These are phyloP conservation scores for Erebia aethiops DNA, from an alignment of 2,888 invertebrate genomes.

Conservation along the genomic window DNA sequence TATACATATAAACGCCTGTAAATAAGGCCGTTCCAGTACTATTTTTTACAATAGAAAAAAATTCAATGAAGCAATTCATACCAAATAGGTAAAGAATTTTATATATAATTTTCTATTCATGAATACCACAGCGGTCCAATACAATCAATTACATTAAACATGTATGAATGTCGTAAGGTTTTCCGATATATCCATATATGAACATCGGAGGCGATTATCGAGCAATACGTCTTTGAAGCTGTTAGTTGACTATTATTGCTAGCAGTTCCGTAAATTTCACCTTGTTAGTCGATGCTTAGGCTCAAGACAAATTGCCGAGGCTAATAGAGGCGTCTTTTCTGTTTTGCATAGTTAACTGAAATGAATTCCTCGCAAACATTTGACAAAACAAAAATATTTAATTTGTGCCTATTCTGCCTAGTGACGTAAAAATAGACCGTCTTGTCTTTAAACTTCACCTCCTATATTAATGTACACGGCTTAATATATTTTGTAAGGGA, in stretches of 20 bases:
- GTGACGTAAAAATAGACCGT: no score
- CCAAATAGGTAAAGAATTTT: not conserved
- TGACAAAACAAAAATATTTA: no score
- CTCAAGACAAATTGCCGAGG: not conserved
- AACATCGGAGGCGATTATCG: conserved; percentile 53
- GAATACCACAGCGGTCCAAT: conserved; percentile 8
- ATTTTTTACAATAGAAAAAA: not conserved
- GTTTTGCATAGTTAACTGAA: not conserved
- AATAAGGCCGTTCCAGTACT: not conserved
- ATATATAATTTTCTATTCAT: conserved; percentile 11
- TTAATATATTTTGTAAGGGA: no score
- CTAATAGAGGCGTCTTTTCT: not conserved
- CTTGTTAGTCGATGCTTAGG: conserved; percentile 20
- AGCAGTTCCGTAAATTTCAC: conserved; percentile 39
- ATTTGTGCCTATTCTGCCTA: no score
- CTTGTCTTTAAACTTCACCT: no score
- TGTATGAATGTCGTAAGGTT: conserved; percentile 37
- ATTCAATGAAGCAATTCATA: conserved; percentile 7
- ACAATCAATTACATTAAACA: conserved; percentile 7
- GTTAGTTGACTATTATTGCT: conserved; percentile 24
- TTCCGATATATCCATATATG: conserved; percentile 67
- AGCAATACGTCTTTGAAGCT: conserved; percentile 26
- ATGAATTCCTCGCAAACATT: no score
- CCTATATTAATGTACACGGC: no score
- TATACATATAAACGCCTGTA: not conserved